Evolutionary conservation across 2,113 vertebrate genomes (phyloP).

Genomic region (Colius striatus): DNA sequence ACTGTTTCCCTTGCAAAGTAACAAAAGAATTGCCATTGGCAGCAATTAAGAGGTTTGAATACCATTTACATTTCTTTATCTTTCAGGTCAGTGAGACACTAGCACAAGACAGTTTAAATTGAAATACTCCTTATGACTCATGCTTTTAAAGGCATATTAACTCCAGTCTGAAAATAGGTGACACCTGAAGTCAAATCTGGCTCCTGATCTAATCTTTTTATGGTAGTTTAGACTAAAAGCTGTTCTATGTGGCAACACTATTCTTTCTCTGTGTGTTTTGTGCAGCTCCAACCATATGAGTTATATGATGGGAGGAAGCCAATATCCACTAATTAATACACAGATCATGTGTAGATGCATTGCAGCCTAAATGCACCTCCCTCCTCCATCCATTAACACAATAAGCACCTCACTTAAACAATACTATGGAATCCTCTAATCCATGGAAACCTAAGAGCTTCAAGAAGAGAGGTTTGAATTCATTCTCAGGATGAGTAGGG

Average conservation of each 20-base stretch:
- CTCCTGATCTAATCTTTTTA: background rate
- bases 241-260: background rate
- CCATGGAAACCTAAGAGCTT: background rate
- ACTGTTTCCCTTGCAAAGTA: slow-evolving; percentile 39
- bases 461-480: background rate
- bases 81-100: slow-evolving; percentile 50
- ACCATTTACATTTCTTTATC: slow-evolving; percentile 63
- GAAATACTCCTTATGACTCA: slow-evolving; percentile 41
- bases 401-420: background rate
- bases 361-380: background rate
- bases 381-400: background rate
- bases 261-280: background rate
- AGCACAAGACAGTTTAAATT: slow-evolving; percentile 32
- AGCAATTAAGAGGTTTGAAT: slow-evolving; percentile 61
- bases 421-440: background rate
- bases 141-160: slow-evolving; percentile 16
- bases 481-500: background rate
- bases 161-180: background rate
- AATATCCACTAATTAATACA: background rate
- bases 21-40: slow-evolving; percentile 46
- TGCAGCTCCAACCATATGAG: background rate
- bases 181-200: slow-evolving; percentile 11
- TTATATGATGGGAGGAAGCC: background rate
- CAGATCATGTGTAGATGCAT: background rate
- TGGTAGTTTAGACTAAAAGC: slow-evolving; percentile 12